Percentiles rank a stretch among this genome's conserved stretches.
These are phyloP conservation scores for Mimachlamys varia DNA, from an alignment of 2,888 invertebrate genomes.

Conservation along the genomic window DNA sequence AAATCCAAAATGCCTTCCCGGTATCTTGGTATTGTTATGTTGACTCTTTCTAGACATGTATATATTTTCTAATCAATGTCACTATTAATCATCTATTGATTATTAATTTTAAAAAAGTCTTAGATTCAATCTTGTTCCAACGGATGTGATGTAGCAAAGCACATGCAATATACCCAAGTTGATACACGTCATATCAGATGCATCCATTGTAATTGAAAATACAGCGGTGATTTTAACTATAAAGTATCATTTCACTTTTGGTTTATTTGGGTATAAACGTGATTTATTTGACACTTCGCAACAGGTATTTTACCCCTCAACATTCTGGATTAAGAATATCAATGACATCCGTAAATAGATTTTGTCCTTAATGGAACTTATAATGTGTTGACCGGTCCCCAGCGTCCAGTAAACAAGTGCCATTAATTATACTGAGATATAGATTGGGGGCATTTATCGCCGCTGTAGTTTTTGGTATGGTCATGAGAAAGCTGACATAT, in stretches of 20 bases:
- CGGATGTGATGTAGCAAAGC: no score
- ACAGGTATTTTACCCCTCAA: neutral
- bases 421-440: neutral
- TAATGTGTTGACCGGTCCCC: neutral
- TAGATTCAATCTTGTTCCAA: no score
- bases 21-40: no score
- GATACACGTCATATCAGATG: neutral
- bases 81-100: no score
- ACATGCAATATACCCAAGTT: neutral
- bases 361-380: conserved; percentile 8
- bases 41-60: no score
- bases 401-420: neutral
- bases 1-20: no score
- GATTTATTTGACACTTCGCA: neutral
- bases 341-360: conserved; percentile 7
- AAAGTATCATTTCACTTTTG: neutral
- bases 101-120: no score
- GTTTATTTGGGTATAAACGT: neutral
- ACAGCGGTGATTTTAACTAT: neutral
- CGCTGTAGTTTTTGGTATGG: neutral
- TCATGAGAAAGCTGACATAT: conserved; percentile 31
- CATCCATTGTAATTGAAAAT: neutral
- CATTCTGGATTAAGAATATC: conserved; percentile 6
- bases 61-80: no score
- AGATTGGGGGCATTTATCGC: conserved; percentile 25